These are phyloP conservation scores for Oxytorus armatus DNA, from an alignment of 2,888 invertebrate species.

Conservation along the genomic window DNA sequence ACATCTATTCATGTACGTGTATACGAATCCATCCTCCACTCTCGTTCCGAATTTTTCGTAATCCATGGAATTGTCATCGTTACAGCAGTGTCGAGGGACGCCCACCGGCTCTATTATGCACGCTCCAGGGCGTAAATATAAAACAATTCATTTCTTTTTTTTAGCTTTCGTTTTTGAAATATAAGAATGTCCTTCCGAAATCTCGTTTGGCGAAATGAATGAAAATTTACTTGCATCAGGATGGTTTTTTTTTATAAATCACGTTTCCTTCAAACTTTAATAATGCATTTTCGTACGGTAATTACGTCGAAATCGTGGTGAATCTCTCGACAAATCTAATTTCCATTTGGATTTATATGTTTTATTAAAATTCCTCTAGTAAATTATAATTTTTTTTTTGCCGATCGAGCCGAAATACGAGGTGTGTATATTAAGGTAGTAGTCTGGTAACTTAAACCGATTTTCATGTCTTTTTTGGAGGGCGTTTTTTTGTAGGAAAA, in stretches of 20 bases:
- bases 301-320: background rate
- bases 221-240: background rate
- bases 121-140: slow-evolving; percentile 28
- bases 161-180: background rate
- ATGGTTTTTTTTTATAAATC: background rate
- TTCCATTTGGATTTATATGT: background rate
- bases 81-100: slow-evolving; percentile 16
- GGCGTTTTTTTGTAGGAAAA: too few relatives aligned
- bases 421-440: too few relatives aligned
- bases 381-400: background rate
- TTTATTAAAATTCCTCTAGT: background rate
- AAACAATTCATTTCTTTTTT: slow-evolving; percentile 18
- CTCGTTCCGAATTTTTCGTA: slow-evolving; percentile 34
- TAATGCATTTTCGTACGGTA: background rate
- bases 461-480: too few relatives aligned
- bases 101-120: slow-evolving; percentile 13
- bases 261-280: background rate
- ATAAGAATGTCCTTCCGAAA: slow-evolving; percentile 2
- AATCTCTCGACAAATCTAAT: background rate
- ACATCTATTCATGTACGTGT: background rate
- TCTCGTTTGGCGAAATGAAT: background rate
- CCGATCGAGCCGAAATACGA: too few relatives aligned
- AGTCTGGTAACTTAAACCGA: too few relatives aligned
- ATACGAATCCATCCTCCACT: slow-evolving; percentile 7
- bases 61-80: slow-evolving; percentile 30